Percentiles rank a stretch among this genome's conserved stretches.
phyloP scores from a whole-genome alignment of 2,113 vertebrate genomes.

The Paralichthys olivaceus region DNA sequence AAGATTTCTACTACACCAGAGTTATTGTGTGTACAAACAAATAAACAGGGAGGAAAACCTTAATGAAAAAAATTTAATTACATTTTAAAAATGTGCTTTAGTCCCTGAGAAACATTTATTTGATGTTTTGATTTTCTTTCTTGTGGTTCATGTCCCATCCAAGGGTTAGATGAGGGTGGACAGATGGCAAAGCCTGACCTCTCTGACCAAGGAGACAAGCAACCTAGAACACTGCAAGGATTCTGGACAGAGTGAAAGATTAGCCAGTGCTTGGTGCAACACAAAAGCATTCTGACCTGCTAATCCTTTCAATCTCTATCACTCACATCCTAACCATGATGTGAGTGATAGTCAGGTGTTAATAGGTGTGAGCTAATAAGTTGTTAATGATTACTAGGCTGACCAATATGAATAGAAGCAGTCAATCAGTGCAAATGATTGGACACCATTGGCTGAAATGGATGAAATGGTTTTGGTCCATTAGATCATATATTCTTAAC shows the following conservation, averaged over 20 bases:
- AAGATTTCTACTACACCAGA: too few relatives aligned
- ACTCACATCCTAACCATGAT: constrained; percentile 28
- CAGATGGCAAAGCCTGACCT: too few relatives aligned
- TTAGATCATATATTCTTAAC: background rate
- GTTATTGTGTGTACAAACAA: too few relatives aligned
- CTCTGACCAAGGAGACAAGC: background rate
- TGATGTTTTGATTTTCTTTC: too few relatives aligned
- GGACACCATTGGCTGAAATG: background rate
- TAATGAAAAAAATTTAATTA: too few relatives aligned
- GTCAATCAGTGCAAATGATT: background rate
- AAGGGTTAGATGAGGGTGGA: background rate
- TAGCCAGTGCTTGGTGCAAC: constrained; percentile 33
- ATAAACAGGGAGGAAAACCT: background rate
- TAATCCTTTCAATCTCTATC: constrained; percentile 47
- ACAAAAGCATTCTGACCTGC: constrained; percentile 37
- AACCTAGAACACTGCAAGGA: constrained; percentile 17
- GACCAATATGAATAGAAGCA: background rate
- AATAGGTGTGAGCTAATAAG: constrained; percentile 28
- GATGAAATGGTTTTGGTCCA: background rate
- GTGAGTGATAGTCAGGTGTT: background rate
- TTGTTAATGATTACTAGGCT: constrained; percentile 34
- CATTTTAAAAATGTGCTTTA: too few relatives aligned
- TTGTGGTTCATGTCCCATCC: too few relatives aligned
- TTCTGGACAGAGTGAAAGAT: constrained; percentile 47
- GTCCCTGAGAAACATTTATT: too few relatives aligned